A percentile compares a stretch with the other conserved stretches of the same genome.
These are phyloP conservation scores for Stichodactyla helianthus DNA, from an alignment of 64 coral and sea anemone species.

Conservation along the genomic window DNA sequence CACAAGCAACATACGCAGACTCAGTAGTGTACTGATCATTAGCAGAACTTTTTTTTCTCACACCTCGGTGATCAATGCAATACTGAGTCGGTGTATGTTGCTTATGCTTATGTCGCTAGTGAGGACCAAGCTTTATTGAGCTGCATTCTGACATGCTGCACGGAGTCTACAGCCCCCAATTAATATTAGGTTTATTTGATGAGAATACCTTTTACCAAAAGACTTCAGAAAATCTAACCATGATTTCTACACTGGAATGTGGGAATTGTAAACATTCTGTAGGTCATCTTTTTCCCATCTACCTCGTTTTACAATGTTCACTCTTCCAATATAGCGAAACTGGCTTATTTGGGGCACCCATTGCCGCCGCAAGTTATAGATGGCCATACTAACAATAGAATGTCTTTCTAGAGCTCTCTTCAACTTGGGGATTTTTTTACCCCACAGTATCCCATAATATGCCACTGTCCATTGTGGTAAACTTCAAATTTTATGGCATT, in stretches of 20 bases:
- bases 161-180: too few species aligned
- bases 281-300: constrained; percentile 48
- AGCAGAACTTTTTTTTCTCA: too few species aligned
- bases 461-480: constrained; percentile 24
- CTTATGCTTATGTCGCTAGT: too few species aligned
- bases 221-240: not conserved
- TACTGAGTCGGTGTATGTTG: too few species aligned
- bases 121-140: too few species aligned
- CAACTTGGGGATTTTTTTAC: constrained; percentile 54
- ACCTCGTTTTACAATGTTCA: constrained; percentile 41
- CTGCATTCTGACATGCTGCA: too few species aligned
- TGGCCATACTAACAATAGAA: constrained; percentile 8
- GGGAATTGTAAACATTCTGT: constrained; percentile 32
- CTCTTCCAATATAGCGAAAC: constrained; percentile 26
- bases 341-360: constrained; percentile 17
- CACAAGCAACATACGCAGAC: too few species aligned
- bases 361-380: constrained; percentile 13
- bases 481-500: constrained; percentile 59
- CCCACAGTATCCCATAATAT: constrained; percentile 55
- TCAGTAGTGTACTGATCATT: too few species aligned
- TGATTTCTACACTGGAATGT: not conserved
- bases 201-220: not conserved
- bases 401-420: constrained; percentile 29
- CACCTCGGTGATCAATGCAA: too few species aligned
- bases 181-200: too few species aligned